Percentiles rank a stretch among this genome's conserved stretches.
Conservation (phyloP, 53 echinoderm and acorn worm genomes). For the Holothuria scabra region DNA sequence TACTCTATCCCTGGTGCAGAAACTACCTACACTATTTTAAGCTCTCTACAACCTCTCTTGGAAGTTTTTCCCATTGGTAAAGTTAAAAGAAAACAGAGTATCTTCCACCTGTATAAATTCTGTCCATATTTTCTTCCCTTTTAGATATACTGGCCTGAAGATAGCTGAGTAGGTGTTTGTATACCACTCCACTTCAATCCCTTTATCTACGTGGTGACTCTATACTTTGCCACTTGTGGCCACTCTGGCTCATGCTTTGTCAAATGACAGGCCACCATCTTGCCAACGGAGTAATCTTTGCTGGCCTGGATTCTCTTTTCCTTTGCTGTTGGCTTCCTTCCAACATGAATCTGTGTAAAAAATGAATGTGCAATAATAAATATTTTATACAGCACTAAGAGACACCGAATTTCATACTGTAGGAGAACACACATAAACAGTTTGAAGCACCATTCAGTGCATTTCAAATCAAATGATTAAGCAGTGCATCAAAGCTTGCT, state of each 20-base stretch:
- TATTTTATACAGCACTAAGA: no score
- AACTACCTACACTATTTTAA: neutral
- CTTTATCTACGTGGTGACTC: neutral
- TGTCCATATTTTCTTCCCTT: neutral
- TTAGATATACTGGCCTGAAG: neutral
- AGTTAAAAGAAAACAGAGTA: neutral
- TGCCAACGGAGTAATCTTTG: neutral
- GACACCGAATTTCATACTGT: no score
- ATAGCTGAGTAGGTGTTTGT: neutral
- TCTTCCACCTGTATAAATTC: neutral
- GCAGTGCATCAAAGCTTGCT: no score
- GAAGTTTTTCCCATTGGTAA: neutral
- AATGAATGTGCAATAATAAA: no score
- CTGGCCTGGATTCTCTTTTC: neutral
- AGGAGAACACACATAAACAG: no score
- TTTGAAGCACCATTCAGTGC: no score
- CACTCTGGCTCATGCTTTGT: neutral
- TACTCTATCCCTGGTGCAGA: no score
- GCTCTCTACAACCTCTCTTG: neutral
- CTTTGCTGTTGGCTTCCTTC: neutral
- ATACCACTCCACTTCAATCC: constrained; percentile 2
- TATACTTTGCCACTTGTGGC: constrained; percentile 27
- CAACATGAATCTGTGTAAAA: constrained; percentile 16
- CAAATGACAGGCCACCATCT: neutral
- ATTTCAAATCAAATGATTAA: no score